Conservation (phyloP, 2,113 vertebrate species). For the Apaloderma vittatum region DNA sequence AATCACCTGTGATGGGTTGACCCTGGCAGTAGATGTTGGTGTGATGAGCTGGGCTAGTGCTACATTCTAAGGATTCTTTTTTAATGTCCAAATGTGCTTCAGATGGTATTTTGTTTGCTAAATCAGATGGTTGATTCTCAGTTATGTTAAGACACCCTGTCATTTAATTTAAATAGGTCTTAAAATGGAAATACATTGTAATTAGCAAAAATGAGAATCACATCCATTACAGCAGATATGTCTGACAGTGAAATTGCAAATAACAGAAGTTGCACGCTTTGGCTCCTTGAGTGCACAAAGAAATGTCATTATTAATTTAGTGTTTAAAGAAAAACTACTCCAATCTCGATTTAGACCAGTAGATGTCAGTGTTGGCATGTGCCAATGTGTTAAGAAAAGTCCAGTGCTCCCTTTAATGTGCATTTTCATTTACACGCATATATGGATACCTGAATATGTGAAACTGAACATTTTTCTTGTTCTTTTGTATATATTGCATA, state of each 20-base stretch:
- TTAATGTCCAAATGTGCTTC: background rate
- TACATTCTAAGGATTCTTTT: background rate
- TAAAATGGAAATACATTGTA: background rate
- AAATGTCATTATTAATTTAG: background rate
- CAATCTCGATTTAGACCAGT: slow-evolving; percentile 65
- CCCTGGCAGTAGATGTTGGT: background rate
- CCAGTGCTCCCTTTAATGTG: background rate
- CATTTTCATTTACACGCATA: background rate
- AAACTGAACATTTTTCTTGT: background rate
- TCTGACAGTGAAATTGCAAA: background rate
- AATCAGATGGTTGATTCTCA: background rate
- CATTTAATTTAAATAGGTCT: background rate
- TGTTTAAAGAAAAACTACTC: background rate
- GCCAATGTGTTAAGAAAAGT: background rate
- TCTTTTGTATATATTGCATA: background rate
- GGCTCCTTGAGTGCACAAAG: background rate
- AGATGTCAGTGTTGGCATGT: slow-evolving; percentile 82
- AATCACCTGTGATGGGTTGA: background rate
- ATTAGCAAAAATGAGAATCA: background rate
- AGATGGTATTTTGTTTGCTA: background rate
- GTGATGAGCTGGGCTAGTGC: background rate
- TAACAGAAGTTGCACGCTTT: background rate
- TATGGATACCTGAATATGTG: background rate
- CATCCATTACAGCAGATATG: background rate
- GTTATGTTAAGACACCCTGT: background rate